phyloP scores from a whole-genome alignment of 2,797 vertebrate genomes.

The Sebastes melanostomus region DNA sequence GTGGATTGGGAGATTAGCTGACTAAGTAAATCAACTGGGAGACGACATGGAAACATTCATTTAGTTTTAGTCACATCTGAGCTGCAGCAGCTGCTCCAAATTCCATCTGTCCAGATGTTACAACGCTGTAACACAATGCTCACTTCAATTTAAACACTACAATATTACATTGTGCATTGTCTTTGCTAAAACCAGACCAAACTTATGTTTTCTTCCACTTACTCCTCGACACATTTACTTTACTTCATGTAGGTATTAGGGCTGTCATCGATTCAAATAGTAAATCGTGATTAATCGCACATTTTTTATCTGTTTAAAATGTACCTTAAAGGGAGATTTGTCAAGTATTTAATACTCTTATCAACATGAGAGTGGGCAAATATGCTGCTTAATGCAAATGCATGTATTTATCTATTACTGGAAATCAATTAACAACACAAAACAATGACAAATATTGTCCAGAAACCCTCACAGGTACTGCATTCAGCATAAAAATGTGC shows the following conservation, averaged over 20 bases:
- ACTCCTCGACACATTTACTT: neutral
- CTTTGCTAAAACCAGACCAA: neutral
- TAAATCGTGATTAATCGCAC: too few species aligned
- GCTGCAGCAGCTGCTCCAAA: neutral
- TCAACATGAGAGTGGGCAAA: too few species aligned
- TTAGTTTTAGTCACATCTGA: neutral
- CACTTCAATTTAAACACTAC: neutral
- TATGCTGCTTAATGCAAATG: too few species aligned
- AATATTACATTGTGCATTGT: neutral
- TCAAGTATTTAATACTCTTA: too few species aligned
- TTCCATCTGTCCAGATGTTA: neutral
- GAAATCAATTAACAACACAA: too few species aligned
- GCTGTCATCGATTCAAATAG: too few species aligned
- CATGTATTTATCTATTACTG: too few species aligned
- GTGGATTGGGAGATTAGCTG: neutral
- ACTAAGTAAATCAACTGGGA: slow-evolving; percentile 4
- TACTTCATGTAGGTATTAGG: neutral
- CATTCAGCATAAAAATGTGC: too few species aligned
- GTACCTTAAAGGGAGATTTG: too few species aligned
- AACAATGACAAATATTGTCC: too few species aligned
- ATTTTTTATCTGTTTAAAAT: too few species aligned
- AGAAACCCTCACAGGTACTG: too few species aligned
- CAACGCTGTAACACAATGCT: neutral
- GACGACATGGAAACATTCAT: neutral
- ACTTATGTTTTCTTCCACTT: neutral